Percentiles rank a stretch among this genome's conserved stretches.
phyloP scores from a whole-genome alignment of 1,140 invertebrate species.

The Drosophila orosa region DNA sequence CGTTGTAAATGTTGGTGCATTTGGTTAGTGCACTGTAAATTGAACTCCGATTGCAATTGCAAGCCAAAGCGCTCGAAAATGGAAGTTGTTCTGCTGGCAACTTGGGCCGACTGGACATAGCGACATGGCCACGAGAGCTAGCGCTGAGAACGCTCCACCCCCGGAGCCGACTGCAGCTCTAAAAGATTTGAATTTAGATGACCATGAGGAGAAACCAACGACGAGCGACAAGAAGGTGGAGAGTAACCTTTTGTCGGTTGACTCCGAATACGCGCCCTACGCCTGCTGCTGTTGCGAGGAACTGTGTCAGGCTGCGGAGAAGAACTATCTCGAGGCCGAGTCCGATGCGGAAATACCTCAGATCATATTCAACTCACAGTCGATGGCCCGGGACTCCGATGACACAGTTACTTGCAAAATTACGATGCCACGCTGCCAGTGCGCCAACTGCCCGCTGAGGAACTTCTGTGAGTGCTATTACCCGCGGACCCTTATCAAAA shows the following conservation, averaged over 20 bases:
- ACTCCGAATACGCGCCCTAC: conserved; percentile 39
- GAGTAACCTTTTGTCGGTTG: conserved; percentile 11
- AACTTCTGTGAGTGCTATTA: conserved; percentile 72
- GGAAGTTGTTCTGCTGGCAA: conserved; percentile 40
- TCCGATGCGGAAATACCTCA: conserved; percentile 35
- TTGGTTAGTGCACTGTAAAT: background rate
- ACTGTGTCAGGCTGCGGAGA: conserved; percentile 30
- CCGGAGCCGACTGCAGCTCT: background rate
- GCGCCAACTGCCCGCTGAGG: conserved; percentile 76
- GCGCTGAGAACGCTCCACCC: conserved; percentile 11
- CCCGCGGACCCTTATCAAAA: conserved; percentile 60
- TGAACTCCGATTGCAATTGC: conserved; percentile 8
- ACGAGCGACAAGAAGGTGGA: conserved; percentile 5
- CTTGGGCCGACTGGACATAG: conserved; percentile 49
- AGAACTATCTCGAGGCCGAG: conserved; percentile 40
- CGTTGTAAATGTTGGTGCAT: conserved; percentile 21
- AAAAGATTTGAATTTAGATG: too few relatives aligned
- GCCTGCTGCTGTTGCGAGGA: conserved; percentile 52
- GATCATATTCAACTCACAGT: conserved; percentile 26
- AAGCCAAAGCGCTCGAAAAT: conserved; percentile 42
- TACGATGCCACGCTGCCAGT: conserved; percentile 58
- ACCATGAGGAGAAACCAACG: conserved; percentile 21
- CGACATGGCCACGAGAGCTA: conserved; percentile 12
- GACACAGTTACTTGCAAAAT: conserved; percentile 57
- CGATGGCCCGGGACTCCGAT: conserved; percentile 24